Base-by-base conservation (phyloP, 2,113 vertebrate genomes). In the Microcebus lehilahytsara region DNA sequence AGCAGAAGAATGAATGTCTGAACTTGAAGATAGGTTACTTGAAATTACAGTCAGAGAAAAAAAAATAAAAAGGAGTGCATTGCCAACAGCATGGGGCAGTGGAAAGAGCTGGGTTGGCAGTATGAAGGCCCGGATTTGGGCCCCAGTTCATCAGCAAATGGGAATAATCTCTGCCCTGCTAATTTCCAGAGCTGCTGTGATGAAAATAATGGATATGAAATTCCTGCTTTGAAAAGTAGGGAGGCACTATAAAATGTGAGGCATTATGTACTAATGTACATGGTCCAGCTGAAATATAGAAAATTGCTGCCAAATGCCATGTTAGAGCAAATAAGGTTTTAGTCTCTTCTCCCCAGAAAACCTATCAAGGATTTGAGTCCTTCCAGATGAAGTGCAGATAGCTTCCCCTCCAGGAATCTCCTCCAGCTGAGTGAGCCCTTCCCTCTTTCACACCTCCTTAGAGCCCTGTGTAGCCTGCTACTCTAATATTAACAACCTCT, bases 261-360 rank as follows among this genome's bases (percentile, higher is more conserved):
- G 56, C 86, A 56, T 77, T 53, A 78, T 16, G 12, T 7, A 42
- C 27, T 49, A 49, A 34, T 42, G 78, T 2, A 46, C 46, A 4
- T 4, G 30, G 30, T 77, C 40, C 62, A 42, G 32, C 60, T 17
- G 7, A 64, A 86, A 77, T 56, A 92, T 1, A 67, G 49, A 79
- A 93, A 92, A 92, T 46, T 84, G 94, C 94, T 86, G 51, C 89
- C 56, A 53, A 51, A 42, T 34, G 6, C 27, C 81, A 81, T 34
- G 67, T 91, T 42, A 49, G 53, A 79, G 85, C 89, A 78, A 53
- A 25, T 13, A 25, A n/a, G 20, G 7, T 40, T 84, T 87, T 9
- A 27, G n/a, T 74, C 74, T 77, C 40, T 30, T 51, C 42, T 20
- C 0, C 51, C 23, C 32, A 77, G 67, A 4, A 37, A n/a, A n/a